Percentiles rank a stretch among this genome's conserved stretches.
These are phyloP conservation scores for Oryzias dopingdopingensis DNA, from an alignment of 2,797 vertebrate genomes.

Conservation along the genomic window DNA sequence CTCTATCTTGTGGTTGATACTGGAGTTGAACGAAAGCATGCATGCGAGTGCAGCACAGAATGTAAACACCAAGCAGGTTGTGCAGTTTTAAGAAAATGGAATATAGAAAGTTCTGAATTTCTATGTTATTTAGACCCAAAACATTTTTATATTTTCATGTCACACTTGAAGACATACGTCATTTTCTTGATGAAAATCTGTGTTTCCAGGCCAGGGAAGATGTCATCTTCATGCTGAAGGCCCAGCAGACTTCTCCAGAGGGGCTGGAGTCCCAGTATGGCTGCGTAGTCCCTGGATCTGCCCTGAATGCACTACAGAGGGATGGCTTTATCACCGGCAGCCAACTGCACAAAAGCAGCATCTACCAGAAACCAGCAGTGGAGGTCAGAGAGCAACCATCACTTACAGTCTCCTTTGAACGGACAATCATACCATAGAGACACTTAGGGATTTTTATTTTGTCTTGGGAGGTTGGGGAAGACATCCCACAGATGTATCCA, in stretches of 20 bases:
- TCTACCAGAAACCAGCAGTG: conserved; percentile 90
- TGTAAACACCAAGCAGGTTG: background rate
- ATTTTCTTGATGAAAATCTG: background rate
- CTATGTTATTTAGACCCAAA: background rate
- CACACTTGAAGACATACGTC: background rate
- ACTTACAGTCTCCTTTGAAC: no score
- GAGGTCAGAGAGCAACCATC: conserved; percentile 77
- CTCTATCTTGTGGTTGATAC: conserved; percentile 62
- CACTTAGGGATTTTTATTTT: no score
- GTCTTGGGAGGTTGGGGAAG: no score
- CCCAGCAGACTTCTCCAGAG: conserved; percentile 82
- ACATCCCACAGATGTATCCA: no score
- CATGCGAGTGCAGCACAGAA: background rate
- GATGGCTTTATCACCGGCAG: conserved; percentile 82
- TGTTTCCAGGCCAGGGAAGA: conserved; percentile 89
- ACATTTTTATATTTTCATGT: conserved; percentile 1
- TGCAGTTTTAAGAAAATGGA: background rate
- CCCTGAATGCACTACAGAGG: conserved; percentile 89
- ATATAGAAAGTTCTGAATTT: no score
- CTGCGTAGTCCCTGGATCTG: conserved; percentile 79
- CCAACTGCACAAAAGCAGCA: conserved; percentile 78
- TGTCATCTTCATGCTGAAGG: conserved; percentile 91
- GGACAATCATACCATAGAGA: no score
- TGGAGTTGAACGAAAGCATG: conserved; percentile 12
- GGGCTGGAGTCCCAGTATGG: conserved; percentile 88